A percentile compares a stretch with the other conserved stretches of the same genome.
Evolutionary conservation across 2,113 vertebrate species (phyloP).

Genomic region (Elgaria multicarinata): DNA sequence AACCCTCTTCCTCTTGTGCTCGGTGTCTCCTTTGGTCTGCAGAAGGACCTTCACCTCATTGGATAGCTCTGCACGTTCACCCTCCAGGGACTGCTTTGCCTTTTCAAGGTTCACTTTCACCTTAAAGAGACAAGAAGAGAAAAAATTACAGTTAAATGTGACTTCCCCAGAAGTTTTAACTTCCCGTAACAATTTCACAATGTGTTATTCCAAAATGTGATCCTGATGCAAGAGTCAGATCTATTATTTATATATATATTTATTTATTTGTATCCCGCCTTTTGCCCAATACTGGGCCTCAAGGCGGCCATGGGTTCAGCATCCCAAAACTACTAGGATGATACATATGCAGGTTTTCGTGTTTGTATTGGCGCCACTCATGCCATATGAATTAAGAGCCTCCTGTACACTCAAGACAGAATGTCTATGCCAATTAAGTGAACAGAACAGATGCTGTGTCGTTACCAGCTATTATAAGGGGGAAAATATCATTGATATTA

Average conservation of each 20-base stretch:
- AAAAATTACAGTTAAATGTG: background rate
- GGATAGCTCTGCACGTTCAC: conserved; percentile 89
- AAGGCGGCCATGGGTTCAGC: too few relatives aligned
- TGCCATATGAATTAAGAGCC: background rate
- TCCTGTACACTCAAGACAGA: background rate
- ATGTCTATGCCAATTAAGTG: background rate
- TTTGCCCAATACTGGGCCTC: too few relatives aligned
- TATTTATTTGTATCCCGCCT: too few relatives aligned
- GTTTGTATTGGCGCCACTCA: background rate
- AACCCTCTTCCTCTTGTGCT: conserved; percentile 94
- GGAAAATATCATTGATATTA: background rate
- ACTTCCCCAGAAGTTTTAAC: background rate
- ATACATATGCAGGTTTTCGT: background rate
- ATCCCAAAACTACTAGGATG: background rate
- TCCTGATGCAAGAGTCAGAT: background rate
- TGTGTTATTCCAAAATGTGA: background rate
- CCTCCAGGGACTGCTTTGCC: conserved; percentile 93
- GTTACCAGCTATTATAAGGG: background rate
- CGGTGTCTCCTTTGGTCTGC: conserved; percentile 91
- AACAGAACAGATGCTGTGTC: background rate
- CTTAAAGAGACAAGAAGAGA: conserved; percentile 67
- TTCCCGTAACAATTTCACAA: background rate
- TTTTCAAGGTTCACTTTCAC: conserved; percentile 96
- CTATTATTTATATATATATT: too few relatives aligned
- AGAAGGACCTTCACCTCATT: conserved; percentile 91